Base-by-base conservation (phyloP, 2,113 vertebrate species). In the Rhinolophus ferrumequinum region DNA sequence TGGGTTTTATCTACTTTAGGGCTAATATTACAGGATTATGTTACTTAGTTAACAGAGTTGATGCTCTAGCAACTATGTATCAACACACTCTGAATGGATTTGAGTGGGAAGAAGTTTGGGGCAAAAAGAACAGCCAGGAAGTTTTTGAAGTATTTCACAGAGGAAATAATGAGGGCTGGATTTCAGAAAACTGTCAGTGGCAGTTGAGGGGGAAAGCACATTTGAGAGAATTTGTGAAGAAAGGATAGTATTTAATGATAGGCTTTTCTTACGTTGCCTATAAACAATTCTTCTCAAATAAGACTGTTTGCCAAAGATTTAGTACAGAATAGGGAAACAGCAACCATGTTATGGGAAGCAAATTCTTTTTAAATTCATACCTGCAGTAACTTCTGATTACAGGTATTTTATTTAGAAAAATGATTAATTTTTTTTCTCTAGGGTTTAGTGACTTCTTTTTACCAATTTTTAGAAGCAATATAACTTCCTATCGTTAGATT, bases 391-490 rank as follows among this genome's bases (percentile, higher is more conserved):
- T 89, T 76, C n/a, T 52, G n/a, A 66, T 90, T 64, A 83, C 16
- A 83, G 66, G 3, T 92, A 15, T 64, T 50, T 90, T 93, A 60
- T 95, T 96, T 94, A 81, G 41, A 72, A 79, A 95, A 73, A 87
- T 70, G 18, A 72, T 81, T 75, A 60, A 58, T n/a, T 92, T 81
- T 86, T 84, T 93, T 91, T 38, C 38, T 82, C 26, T 82, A 30
- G n/a, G 19, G 16, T 90, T 95, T 88, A 44, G 38, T 95, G 73
- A 96, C 75, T 95, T 88, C 19, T 90, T 93, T 94, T 41, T 54
- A 60, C 52, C 38, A 72, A n/a, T 87, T 83, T 95, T 95, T 94
- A 82, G 80, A 94, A 90, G 69, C 22, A 87, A 2, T 90, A 11
- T 87, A 79, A 83, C 60, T 90, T 92, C n/a, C 28, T 90, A 8